phyloP scores from a whole-genome alignment of 1,140 invertebrate species.

The Dreissena rostriformis region DNA sequence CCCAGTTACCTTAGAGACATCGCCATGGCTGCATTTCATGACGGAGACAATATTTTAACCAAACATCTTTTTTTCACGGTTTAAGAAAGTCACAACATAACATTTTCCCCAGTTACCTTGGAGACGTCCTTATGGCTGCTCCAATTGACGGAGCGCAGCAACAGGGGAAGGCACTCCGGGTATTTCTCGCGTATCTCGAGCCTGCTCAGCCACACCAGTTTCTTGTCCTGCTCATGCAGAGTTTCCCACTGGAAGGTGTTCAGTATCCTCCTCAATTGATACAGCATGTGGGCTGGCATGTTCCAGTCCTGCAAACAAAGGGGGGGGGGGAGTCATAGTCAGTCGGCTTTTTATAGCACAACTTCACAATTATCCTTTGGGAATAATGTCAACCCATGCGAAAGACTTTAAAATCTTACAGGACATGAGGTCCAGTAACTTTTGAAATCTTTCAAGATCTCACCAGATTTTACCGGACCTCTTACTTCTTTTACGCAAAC shows the following conservation, averaged over 20 bases:
- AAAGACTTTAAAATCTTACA: too few species aligned
- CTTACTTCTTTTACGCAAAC: too few species aligned
- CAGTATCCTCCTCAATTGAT: slow-evolving; percentile 13
- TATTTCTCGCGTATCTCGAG: slow-evolving; percentile 84
- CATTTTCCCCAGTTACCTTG: slow-evolving; percentile 57
- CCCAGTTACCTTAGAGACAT: too few species aligned
- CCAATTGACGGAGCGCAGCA: slow-evolving; percentile 84
- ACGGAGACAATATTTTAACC: background rate
- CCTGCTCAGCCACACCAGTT: slow-evolving; percentile 74
- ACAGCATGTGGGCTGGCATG: slow-evolving; percentile 33
- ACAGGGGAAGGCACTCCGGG: slow-evolving; percentile 90
- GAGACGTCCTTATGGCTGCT: slow-evolving; percentile 74
- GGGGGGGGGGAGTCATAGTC: too few species aligned
- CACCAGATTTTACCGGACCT: too few species aligned
- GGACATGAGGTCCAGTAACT: too few species aligned
- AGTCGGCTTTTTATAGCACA: too few species aligned
- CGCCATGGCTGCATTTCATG: too few species aligned
- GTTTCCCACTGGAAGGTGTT: slow-evolving; percentile 56
- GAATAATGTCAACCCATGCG: too few species aligned
- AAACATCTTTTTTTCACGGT: background rate
- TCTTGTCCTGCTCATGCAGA: slow-evolving; percentile 76
- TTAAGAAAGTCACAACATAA: background rate
- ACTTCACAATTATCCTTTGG: too few species aligned
- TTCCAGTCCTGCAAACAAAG: slow-evolving; percentile 56
- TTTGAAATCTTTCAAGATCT: too few species aligned